Evolutionary conservation across 1,140 invertebrate genomes (phyloP).

Genomic region (Marisa cornuarietis): DNA sequence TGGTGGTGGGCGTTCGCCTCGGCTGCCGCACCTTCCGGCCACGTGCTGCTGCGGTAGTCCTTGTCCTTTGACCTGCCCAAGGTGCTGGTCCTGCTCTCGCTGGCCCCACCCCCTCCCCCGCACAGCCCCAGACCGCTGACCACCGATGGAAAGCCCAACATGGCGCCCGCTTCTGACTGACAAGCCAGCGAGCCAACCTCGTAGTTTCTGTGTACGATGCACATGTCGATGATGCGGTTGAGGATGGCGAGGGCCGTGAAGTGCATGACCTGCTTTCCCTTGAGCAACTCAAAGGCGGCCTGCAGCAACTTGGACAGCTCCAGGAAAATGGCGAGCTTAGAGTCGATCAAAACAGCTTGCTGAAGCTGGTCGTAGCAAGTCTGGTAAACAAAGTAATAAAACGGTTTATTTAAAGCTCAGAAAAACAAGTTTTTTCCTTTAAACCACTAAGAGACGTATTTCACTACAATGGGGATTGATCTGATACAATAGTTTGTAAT

Average conservation of each 20-base stretch:
- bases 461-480: too few species aligned
- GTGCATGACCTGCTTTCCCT: constrained; percentile 72
- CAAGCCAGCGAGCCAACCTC: constrained; percentile 44
- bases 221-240: constrained; percentile 73
- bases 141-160: constrained; percentile 8
- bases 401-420: too few species aligned
- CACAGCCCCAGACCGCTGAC: constrained; percentile 13
- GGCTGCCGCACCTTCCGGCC: not conserved
- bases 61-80: not conserved
- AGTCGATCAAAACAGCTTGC: constrained; percentile 30
- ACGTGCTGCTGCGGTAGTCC: not conserved
- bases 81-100: not conserved
- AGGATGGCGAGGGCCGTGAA: constrained; percentile 72
- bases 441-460: too few species aligned
- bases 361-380: constrained; percentile 59
- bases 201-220: constrained; percentile 60
- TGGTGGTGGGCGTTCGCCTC: not conserved
- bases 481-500: too few species aligned
- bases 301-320: constrained; percentile 69
- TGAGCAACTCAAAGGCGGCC: constrained; percentile 69
- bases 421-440: too few species aligned
- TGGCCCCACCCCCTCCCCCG: not conserved
- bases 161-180: constrained; percentile 32
- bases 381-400: constrained; percentile 39
- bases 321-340: constrained; percentile 57